phyloP scores from a whole-genome alignment of 1,140 invertebrate genomes.

The Nixonia krombeini region DNA sequence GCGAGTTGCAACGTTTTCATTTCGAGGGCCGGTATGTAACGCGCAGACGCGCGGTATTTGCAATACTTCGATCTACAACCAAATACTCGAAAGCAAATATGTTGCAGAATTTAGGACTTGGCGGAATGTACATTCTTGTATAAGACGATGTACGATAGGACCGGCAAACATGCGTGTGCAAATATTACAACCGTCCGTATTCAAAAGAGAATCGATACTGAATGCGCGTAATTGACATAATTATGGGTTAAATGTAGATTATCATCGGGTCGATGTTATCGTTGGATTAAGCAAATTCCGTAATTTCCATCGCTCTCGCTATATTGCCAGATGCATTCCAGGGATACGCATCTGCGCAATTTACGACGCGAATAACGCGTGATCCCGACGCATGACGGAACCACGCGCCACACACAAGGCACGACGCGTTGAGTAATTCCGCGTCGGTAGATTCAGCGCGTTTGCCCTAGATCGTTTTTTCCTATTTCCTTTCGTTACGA shows the following conservation, averaged over 20 bases:
- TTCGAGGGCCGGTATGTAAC: too few relatives aligned
- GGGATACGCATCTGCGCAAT: too few relatives aligned
- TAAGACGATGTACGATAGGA: conserved; percentile 26
- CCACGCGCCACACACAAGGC: too few relatives aligned
- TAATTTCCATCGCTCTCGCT: too few relatives aligned
- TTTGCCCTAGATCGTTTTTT: too few relatives aligned
- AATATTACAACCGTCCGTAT: conserved; percentile 42
- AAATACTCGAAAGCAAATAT: conserved; percentile 44
- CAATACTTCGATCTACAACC: conserved; percentile 30
- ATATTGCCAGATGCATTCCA: too few relatives aligned
- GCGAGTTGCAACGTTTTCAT: background rate
- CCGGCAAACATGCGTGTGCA: conserved; percentile 25
- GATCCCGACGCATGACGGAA: too few relatives aligned
- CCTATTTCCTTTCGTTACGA: too few relatives aligned
- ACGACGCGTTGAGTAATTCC: too few relatives aligned
- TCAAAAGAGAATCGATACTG: conserved; percentile 46
- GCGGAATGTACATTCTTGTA: conserved; percentile 33
- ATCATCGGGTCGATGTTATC: background rate
- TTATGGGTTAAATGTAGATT: conserved; percentile 26
- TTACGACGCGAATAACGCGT: background rate
- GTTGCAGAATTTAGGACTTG: conserved; percentile 30
- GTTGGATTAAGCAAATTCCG: too few relatives aligned
- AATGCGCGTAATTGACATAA: conserved; percentile 41
- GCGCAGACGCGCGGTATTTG: too few relatives aligned
- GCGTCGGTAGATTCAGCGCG: too few relatives aligned